Evolutionary conservation across 2,888 invertebrate genomes (phyloP).

Genomic region (Macrophya alboannulata): DNA sequence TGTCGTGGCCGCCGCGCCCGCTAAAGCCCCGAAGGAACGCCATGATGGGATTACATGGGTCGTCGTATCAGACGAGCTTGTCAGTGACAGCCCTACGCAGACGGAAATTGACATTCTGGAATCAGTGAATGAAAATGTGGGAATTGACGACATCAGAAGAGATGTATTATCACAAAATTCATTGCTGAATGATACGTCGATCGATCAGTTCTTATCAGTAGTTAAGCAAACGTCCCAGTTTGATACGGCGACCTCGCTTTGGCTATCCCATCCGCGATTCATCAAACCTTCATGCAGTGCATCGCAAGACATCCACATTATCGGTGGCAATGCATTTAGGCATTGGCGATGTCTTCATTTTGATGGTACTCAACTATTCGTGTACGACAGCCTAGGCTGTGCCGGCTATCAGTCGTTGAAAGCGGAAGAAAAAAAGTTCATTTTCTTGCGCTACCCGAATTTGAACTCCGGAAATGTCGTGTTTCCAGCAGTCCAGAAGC

Average conservation of each 20-base stretch:
- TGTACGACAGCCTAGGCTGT: constrained; percentile 35
- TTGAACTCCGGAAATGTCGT: neutral
- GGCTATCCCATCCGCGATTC: neutral
- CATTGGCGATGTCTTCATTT: constrained; percentile 36
- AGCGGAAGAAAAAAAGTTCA: neutral
- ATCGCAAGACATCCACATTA: constrained; percentile 11
- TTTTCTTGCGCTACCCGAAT: neutral
- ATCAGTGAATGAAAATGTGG: no score
- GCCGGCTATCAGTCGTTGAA: neutral
- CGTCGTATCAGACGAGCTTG: neutral
- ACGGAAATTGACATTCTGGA: no score
- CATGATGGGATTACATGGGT: neutral
- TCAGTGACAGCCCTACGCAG: neutral
- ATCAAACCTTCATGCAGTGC: constrained; percentile 12
- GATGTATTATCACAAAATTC: no score
- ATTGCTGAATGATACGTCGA: neutral
- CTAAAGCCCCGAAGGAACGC: neutral
- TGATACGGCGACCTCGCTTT: neutral
- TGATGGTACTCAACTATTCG: constrained; percentile 9
- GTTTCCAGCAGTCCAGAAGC: neutral
- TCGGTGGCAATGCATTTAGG: constrained; percentile 30
- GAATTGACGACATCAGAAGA: no score
- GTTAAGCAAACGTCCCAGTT: neutral
- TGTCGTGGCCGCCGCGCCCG: neutral
- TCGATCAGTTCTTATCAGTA: constrained; percentile 17